Conservation (phyloP, 2,888 invertebrate genomes). For the Agrilus mali region DNA sequence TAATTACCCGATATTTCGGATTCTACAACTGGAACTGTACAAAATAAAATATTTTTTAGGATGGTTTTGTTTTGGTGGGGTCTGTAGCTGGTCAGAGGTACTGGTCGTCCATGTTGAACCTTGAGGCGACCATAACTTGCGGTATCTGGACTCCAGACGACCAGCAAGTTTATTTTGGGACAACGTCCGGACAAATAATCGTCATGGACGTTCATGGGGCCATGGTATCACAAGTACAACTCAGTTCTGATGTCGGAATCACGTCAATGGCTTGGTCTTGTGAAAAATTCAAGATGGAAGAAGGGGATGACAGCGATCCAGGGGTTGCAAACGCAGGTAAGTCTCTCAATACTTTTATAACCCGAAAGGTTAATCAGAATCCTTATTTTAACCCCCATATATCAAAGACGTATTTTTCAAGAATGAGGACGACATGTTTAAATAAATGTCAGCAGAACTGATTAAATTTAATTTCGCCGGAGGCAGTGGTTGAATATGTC, state of each 20-base stretch:
- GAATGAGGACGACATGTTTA: no score
- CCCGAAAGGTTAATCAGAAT: no score
- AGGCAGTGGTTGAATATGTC: no score
- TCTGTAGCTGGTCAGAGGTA: conserved; percentile 95
- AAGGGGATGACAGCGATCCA: conserved; percentile 63
- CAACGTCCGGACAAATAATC: conserved; percentile 86
- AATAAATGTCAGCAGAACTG: no score
- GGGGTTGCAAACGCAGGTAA: conserved; percentile 40
- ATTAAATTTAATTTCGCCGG: no score
- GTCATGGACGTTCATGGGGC: conserved; percentile 96
- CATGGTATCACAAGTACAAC: conserved; percentile 85
- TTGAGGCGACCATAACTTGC: conserved; percentile 88
- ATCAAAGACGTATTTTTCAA: no score
- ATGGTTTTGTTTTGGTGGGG: conserved; percentile 96
- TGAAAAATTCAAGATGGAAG: conserved; percentile 96
- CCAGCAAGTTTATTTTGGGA: conserved; percentile 93
- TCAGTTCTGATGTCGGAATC: conserved; percentile 78
- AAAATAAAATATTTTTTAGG: conserved; percentile 38
- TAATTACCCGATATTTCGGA: no score
- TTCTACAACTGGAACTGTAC: no score
- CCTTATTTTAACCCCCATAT: no score
- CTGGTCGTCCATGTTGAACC: conserved; percentile 95
- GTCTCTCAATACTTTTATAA: not conserved
- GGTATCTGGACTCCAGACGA: conserved; percentile 98
- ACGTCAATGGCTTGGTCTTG: conserved; percentile 94